phyloP scores from a whole-genome alignment of 2,113 vertebrate genomes.

The Dicerorhinus sumatrensis region DNA sequence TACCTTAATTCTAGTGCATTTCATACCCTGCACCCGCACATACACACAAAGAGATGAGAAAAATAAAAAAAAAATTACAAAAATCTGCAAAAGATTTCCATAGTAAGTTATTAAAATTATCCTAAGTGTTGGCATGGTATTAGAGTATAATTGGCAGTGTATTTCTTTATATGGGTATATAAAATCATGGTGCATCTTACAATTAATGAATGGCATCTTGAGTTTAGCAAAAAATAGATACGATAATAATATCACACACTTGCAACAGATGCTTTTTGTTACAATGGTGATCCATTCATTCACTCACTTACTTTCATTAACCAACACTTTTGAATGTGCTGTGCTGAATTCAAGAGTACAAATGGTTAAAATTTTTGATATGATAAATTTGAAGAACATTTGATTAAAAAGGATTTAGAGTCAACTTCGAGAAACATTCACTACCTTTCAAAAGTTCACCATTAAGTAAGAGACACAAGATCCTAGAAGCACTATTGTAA shows the following conservation, averaged over 20 bases:
- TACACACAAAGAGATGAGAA: not conserved
- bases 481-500: not conserved
- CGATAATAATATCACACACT: not conserved
- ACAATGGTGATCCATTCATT: not conserved
- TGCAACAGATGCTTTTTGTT: not conserved
- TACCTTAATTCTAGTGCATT: not conserved
- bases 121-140: not conserved
- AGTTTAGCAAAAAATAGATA: not conserved
- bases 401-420: not conserved
- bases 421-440: not conserved
- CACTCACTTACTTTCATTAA: not conserved
- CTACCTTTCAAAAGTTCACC: not conserved
- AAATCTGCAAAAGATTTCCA: not conserved
- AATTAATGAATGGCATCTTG: not conserved
- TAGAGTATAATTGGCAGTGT: not conserved
- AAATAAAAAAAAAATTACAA: not conserved
- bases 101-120: not conserved
- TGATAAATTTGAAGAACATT: not conserved
- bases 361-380: not conserved
- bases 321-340: not conserved
- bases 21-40: not conserved
- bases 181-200: not conserved
- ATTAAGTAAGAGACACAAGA: not conserved
- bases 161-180: not conserved
- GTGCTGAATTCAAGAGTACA: not conserved